Percentiles rank a stretch among this genome's conserved stretches.
Conservation (phyloP, 2,888 invertebrate species). For the Metallyticus violacea region DNA sequence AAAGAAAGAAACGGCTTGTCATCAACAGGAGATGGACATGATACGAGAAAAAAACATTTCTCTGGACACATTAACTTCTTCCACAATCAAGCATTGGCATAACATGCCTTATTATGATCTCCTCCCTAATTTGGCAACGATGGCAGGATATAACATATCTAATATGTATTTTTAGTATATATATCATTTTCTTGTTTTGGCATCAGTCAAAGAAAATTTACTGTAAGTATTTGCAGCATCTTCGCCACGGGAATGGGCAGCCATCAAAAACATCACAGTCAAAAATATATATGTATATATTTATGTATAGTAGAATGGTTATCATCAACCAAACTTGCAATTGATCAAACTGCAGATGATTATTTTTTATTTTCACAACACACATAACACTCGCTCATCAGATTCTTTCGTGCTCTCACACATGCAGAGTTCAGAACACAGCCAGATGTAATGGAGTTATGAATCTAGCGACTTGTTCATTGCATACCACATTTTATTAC, state of each 20-base stretch:
- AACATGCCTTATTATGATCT: not conserved
- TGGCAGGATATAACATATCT: constrained; percentile 31
- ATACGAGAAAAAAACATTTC: not conserved
- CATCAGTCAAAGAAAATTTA: constrained; percentile 19
- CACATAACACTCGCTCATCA: not conserved
- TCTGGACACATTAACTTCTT: constrained; percentile 5
- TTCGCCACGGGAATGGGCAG: constrained; percentile 35
- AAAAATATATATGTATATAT: constrained; percentile 32
- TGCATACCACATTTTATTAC: not conserved
- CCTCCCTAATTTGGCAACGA: constrained; percentile 27
- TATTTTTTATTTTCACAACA: not conserved
- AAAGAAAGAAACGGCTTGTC: not conserved
- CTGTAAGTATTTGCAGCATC: constrained; percentile 21
- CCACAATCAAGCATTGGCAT: constrained; percentile 25
- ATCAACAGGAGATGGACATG: constrained; percentile 17
- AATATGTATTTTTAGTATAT: not conserved
- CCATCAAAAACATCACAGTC: constrained; percentile 35
- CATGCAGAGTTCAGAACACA: constrained; percentile 12
- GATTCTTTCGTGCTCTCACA: too few relatives aligned
- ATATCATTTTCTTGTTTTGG: constrained; percentile 2
- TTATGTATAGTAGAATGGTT: constrained; percentile 18
- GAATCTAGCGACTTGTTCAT: not conserved
- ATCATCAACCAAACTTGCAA: not conserved
- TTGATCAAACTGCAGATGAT: not conserved
- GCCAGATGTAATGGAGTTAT: constrained; percentile 8